Evolutionary conservation across 2,888 invertebrate species (phyloP).

Genomic region (Polydrusus pterygomalis): DNA sequence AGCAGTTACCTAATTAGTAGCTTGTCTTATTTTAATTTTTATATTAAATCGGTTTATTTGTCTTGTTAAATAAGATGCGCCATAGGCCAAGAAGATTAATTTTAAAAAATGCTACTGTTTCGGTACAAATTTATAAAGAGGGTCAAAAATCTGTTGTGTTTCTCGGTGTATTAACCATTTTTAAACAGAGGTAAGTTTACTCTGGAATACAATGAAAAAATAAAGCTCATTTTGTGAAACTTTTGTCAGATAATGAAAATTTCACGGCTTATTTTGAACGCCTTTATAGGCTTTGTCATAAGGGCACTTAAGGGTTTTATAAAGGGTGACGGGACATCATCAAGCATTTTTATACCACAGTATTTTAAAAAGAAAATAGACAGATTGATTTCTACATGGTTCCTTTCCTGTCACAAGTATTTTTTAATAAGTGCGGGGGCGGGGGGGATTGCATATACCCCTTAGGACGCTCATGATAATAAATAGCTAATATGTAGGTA

Average conservation of each 20-base stretch:
- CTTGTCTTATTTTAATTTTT: too few relatives aligned
- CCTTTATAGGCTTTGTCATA: constrained; percentile 22
- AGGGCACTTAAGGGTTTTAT: constrained; percentile 12
- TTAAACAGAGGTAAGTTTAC: constrained; percentile 1
- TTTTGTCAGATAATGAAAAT: constrained; percentile 41
- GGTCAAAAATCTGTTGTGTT: background rate
- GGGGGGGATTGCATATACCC: too few relatives aligned
- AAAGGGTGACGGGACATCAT: constrained; percentile 1
- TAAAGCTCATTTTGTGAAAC: constrained; percentile 20
- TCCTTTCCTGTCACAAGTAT: too few relatives aligned
- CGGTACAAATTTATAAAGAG: background rate
- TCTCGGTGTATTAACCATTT: background rate
- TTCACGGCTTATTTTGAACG: constrained; percentile 38
- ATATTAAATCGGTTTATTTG: too few relatives aligned
- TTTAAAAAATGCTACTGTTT: too few relatives aligned
- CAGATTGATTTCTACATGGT: background rate
- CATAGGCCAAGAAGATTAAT: too few relatives aligned
- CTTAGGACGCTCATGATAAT: too few relatives aligned
- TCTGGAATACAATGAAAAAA: constrained; percentile 18
- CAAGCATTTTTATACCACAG: background rate
- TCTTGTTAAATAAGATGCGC: too few relatives aligned
- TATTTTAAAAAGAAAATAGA: background rate
- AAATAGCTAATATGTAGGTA: too few relatives aligned
- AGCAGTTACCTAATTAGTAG: too few relatives aligned
- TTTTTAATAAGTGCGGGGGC: too few relatives aligned